These are phyloP conservation scores for Cephus runcator DNA, from an alignment of 2,888 invertebrate species.

Conservation along the genomic window DNA sequence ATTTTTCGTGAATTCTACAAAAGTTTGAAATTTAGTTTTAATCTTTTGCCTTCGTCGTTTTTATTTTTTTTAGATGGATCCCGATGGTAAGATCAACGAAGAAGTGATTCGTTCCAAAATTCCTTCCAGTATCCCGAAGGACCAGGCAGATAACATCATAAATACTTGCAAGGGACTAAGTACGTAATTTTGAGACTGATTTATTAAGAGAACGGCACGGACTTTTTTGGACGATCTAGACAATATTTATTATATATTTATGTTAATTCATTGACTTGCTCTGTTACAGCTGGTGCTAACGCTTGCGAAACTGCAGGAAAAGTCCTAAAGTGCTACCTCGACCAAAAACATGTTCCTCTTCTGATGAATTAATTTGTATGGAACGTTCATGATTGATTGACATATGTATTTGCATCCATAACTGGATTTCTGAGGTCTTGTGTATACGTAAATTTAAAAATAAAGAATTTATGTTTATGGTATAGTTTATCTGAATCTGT, in stretches of 20 bases:
- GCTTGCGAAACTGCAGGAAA: constrained; percentile 26
- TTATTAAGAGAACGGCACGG: neutral
- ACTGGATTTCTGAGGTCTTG: neutral
- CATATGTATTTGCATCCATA: neutral
- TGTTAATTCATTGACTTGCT: neutral
- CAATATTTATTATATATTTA: constrained; percentile 8
- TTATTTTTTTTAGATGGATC: constrained; percentile 35
- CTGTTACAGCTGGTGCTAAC: constrained; percentile 22
- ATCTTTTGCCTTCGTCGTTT: neutral
- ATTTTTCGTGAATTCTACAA: neutral
- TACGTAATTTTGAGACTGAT: constrained; percentile 23
- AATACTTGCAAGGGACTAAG: constrained; percentile 38
- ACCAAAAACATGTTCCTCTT: constrained; percentile 11
- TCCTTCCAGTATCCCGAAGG: constrained; percentile 32
- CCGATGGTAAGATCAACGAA: constrained; percentile 43
- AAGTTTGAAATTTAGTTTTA: neutral
- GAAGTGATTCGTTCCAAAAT: constrained; percentile 39
- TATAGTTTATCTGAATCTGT: neutral
- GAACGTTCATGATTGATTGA: neutral
- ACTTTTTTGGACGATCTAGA: neutral
- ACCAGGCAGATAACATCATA: constrained; percentile 39
- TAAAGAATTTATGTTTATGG: neutral
- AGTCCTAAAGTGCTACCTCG: constrained; percentile 30
- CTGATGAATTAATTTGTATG: neutral
- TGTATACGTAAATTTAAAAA: neutral